These are phyloP conservation scores for Kryptolebias marmoratus DNA, from an alignment of 2,113 vertebrate genomes.

Conservation along the genomic window DNA sequence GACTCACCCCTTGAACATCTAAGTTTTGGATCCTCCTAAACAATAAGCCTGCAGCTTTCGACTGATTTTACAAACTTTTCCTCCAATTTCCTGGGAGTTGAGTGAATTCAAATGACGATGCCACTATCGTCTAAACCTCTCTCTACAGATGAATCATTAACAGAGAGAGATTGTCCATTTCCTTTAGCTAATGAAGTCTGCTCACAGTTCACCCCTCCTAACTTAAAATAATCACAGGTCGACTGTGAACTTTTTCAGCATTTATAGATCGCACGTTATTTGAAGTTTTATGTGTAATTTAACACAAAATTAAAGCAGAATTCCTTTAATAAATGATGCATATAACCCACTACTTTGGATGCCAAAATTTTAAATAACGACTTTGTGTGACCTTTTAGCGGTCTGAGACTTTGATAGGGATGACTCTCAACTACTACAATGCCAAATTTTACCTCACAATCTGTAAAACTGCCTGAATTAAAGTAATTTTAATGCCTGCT, in stretches of 20 bases:
- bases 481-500: no score
- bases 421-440: no score
- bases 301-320: no score
- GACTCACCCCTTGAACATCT: conserved; percentile 45
- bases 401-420: no score
- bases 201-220: conserved; percentile 43
- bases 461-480: no score
- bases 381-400: no score
- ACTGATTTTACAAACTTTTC: conserved; percentile 35
- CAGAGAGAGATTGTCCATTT: conserved; percentile 74
- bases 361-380: no score
- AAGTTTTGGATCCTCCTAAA: neutral
- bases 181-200: conserved; percentile 72
- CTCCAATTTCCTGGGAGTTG: conserved; percentile 49
- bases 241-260: neutral
- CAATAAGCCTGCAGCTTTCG: neutral
- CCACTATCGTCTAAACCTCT: conserved; percentile 36
- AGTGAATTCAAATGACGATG: conserved; percentile 59
- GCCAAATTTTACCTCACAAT: no score
- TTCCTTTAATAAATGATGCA: no score
- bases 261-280: neutral
- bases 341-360: no score
- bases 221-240: conserved; percentile 17
- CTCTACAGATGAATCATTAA: conserved; percentile 79
- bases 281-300: neutral